Evolutionary conservation across 2,888 invertebrate species (phyloP).

Genomic region (Tetrapedia diversipes): DNA sequence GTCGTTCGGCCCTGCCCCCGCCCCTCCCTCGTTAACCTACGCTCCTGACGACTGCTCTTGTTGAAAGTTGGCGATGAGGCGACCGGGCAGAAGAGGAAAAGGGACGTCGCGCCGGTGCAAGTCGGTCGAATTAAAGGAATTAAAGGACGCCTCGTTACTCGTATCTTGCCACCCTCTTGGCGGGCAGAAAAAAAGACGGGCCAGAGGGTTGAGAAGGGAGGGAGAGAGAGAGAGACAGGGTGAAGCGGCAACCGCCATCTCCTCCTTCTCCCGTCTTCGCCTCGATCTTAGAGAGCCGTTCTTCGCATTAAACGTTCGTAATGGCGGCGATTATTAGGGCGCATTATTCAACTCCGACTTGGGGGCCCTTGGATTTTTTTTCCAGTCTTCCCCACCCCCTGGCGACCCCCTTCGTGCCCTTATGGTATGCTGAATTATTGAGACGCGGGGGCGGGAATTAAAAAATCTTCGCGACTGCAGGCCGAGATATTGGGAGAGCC

Average conservation of each 20-base stretch:
- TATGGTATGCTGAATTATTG: conserved; percentile 78
- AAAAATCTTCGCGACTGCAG: conserved; percentile 74
- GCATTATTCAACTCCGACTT: conserved; percentile 77
- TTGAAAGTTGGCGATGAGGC: conserved; percentile 60
- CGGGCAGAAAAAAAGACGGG: conserved; percentile 26
- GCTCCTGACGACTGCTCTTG: conserved; percentile 74
- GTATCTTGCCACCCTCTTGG: conserved; percentile 64
- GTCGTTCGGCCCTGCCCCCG: conserved; percentile 75
- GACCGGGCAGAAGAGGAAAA: conserved; percentile 17
- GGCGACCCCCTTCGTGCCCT: not conserved
- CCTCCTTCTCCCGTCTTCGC: conserved; percentile 5
- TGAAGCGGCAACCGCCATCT: too few relatives aligned
- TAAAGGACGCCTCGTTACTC: conserved; percentile 79
- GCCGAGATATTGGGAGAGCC: conserved; percentile 60
- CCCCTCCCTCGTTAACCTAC: conserved; percentile 73
- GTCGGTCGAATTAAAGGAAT: conserved; percentile 79
- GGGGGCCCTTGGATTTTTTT: conserved; percentile 63
- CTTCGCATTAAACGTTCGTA: conserved; percentile 73
- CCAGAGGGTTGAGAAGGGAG: not conserved
- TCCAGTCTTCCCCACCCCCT: not conserved
- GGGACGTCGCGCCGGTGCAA: conserved; percentile 65
- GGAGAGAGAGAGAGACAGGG: conserved; percentile 29
- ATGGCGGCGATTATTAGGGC: conserved; percentile 78
- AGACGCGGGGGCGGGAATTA: conserved; percentile 77
- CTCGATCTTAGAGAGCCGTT: conserved; percentile 53